Evolutionary conservation across 2,797 vertebrate species (phyloP), one percentile per base, ranked within the genome.

Genomic region (Psittacula echo): DNA sequence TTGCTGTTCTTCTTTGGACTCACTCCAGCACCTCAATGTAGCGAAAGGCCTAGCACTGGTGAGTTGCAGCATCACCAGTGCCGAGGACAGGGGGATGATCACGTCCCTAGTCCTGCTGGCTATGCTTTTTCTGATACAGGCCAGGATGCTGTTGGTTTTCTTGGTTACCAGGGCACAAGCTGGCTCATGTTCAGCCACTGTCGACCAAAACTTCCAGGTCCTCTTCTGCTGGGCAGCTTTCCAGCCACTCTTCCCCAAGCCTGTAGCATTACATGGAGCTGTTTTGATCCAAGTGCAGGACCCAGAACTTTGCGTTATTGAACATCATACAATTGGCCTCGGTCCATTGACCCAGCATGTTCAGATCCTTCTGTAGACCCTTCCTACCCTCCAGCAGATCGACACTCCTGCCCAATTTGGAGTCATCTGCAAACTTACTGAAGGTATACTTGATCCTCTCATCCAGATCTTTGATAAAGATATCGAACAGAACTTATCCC

Each of bases 21-120:
- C 0, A 0, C 16, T 77, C 21, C 16, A 58, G 19, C 29, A n/a
- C 5, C 27, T 29, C 27, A 32, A 0, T 21, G 37, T n/a, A 44
- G 2, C 27, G 32, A 56, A 23, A 3, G 15, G 10, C 18, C 48
- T 50, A 44, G 45, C 37, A 24, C 10, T 44, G 34, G 4, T 0
- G 1, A 23, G 42, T 15, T 32, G 26, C 7, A 12, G 14, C 64
- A 32, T 62, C 48, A 1, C 7, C 30, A 27, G 48, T 37, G 30
- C 12, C 0, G 1, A 32, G 34, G 8, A 20, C 26, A 56, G 18
- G 5, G 10, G 18, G 10, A 34, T 14, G 41, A 9, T 48, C 30
- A 1, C 14, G 47, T 34, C 13, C 41, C 41, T 54, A n/a, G 26
- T 48, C 5, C 42, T 7, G 7, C 10, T 34, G 64, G 30, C 14